phyloP scores from a whole-genome alignment of 2,113 vertebrate species.

The Sapayoa aenigma region DNA sequence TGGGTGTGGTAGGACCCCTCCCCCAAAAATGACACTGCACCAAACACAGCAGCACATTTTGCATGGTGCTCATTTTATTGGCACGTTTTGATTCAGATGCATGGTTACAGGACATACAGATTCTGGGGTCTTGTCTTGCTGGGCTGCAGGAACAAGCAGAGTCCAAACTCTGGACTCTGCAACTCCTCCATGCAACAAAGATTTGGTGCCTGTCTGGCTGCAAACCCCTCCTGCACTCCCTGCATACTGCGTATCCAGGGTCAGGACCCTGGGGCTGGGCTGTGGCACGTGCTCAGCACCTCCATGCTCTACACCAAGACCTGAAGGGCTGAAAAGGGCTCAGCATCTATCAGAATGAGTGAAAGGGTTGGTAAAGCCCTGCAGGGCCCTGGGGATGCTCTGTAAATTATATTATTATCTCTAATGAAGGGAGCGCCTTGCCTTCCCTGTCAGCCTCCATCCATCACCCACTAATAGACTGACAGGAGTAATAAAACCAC shows the following conservation, averaged over 20 bases:
- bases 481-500: not conserved
- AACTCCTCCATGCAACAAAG: not conserved
- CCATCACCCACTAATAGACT: not conserved
- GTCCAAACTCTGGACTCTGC: not conserved
- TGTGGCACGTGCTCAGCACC: not conserved
- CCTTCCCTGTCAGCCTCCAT: conserved; percentile 12
- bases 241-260: not conserved
- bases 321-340: not conserved
- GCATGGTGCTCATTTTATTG: not conserved
- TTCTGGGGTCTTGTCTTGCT: not conserved
- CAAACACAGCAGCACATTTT: not conserved
- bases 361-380: not conserved
- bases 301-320: not conserved
- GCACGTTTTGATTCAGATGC: not conserved
- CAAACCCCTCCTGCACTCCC: not conserved
- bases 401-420: conserved; percentile 22
- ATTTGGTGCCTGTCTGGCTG: not conserved
- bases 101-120: not conserved
- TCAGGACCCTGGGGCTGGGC: not conserved
- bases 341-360: not conserved
- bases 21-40: accelerated
- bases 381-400: not conserved
- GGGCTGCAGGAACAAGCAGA: not conserved
- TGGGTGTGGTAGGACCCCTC: not conserved
- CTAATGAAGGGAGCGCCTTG: not conserved